A percentile compares a stretch with the other conserved stretches of the same genome.
Conservation (phyloP, 2,113 vertebrate species). For the Nothobranchius furzeri region DNA sequence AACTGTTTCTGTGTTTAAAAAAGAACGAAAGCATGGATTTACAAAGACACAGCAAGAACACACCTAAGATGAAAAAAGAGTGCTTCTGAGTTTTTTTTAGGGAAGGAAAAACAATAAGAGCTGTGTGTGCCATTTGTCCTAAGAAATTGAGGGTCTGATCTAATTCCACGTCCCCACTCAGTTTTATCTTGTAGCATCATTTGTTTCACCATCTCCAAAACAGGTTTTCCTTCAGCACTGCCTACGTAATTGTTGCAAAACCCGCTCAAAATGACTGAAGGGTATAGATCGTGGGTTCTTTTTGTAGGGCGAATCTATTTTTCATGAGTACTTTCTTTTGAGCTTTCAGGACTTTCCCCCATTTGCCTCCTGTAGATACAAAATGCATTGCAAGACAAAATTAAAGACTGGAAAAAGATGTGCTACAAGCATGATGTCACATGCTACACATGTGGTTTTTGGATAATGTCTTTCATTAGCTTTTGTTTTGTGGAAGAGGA, state of each 20-base stretch:
- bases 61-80: no score
- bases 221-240: neutral
- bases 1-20: no score
- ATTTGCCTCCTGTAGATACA: constrained; percentile 33
- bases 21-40: no score
- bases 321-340: constrained; percentile 51
- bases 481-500: neutral
- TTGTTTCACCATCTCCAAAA: constrained; percentile 3
- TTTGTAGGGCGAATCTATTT: constrained; percentile 68
- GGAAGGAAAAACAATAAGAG: neutral
- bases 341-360: constrained; percentile 39
- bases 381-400: constrained; percentile 19
- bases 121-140: neutral
- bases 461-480: constrained; percentile 26
- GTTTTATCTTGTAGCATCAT: neutral
- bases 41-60: no score
- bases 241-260: constrained; percentile 15
- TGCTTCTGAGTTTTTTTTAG: neutral
- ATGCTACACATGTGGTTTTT: constrained; percentile 14
- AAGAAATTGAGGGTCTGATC: neutral
- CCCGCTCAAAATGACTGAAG: constrained; percentile 15
- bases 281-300: constrained; percentile 44
- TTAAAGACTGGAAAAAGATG: constrained; percentile 8
- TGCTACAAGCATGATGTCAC: constrained; percentile 16
- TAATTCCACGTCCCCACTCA: neutral